A percentile compares a stretch with the other conserved stretches of the same genome.
These are phyloP conservation scores for Latheticus oryzae DNA, from an alignment of 2,888 invertebrate species.

Conservation along the genomic window DNA sequence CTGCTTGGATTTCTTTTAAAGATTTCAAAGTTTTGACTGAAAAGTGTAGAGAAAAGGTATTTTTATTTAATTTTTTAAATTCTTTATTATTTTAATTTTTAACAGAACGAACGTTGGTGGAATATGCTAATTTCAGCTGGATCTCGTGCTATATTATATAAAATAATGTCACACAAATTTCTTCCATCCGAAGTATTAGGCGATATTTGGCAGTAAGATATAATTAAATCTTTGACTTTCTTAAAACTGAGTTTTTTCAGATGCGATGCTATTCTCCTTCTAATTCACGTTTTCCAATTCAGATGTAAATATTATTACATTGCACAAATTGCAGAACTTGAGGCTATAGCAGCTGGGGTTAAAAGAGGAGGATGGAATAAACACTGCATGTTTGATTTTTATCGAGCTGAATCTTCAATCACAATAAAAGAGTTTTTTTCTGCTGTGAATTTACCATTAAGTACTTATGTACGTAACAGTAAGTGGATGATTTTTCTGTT, in stretches of 20 bases:
- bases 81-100: too few species aligned
- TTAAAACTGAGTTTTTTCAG: too few species aligned
- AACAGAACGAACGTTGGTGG: not conserved
- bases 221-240: too few species aligned
- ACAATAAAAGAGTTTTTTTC: conserved; percentile 1
- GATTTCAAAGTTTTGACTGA: not conserved
- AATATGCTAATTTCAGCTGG: not conserved
- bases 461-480: conserved; percentile 3
- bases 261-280: too few species aligned
- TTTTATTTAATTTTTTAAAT: too few species aligned
- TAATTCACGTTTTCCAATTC: conserved; percentile 1
- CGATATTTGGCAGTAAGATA: conserved; percentile 1
- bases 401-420: conserved; percentile 3
- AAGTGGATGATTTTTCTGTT: too few species aligned
- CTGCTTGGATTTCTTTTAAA: conserved; percentile 5
- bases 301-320: conserved; percentile 2
- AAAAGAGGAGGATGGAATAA: conserved; percentile 3
- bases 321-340: conserved; percentile 3
- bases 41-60: too few species aligned
- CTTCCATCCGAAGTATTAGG: not conserved
- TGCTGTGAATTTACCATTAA: not conserved
- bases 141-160: not conserved
- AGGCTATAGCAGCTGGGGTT: not conserved
- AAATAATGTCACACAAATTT: not conserved
- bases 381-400: conserved; percentile 8